Percentiles rank a stretch among this genome's conserved stretches.
phyloP scores from a whole-genome alignment of 2,113 vertebrate genomes.

The Gadus macrocephalus region DNA sequence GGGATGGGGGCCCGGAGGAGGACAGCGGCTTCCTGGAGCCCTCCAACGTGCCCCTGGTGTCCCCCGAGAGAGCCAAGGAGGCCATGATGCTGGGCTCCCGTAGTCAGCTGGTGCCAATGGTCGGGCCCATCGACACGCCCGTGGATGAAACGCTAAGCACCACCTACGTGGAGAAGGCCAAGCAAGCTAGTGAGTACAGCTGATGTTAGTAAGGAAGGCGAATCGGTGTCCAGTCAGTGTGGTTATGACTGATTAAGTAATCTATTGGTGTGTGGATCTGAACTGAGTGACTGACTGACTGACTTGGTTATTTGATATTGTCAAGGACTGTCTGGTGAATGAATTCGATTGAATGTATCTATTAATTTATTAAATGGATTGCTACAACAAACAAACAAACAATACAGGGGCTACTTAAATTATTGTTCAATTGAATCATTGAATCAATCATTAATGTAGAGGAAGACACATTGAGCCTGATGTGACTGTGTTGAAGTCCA shows the following conservation, averaged over 20 bases:
- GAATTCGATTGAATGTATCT: no score
- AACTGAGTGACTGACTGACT: no score
- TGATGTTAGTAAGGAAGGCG: background rate
- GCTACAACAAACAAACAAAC: no score
- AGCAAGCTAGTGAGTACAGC: slow-evolving; percentile 92
- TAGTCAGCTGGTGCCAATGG: slow-evolving; percentile 91
- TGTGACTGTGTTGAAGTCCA: slow-evolving; percentile 4
- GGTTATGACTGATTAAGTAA: no score
- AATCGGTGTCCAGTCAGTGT: no score
- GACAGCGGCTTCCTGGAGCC: slow-evolving; percentile 72
- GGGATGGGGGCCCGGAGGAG: slow-evolving; percentile 63
- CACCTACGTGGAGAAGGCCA: slow-evolving; percentile 91
- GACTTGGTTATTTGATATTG: no score
- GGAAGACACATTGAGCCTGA: slow-evolving; percentile 4
- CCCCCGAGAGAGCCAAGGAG: slow-evolving; percentile 83
- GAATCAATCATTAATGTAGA: background rate
- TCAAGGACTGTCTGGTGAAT: no score
- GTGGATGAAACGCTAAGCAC: slow-evolving; percentile 92
- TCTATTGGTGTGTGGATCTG: no score
- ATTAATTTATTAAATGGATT: no score
- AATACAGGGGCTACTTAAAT: no score
- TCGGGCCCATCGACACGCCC: slow-evolving; percentile 88
- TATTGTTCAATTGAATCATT: background rate
- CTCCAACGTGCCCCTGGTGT: slow-evolving; percentile 65
- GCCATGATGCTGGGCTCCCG: slow-evolving; percentile 80